Conservation (phyloP, 2,797 vertebrate species). For the Loris lydekkerianus region DNA sequence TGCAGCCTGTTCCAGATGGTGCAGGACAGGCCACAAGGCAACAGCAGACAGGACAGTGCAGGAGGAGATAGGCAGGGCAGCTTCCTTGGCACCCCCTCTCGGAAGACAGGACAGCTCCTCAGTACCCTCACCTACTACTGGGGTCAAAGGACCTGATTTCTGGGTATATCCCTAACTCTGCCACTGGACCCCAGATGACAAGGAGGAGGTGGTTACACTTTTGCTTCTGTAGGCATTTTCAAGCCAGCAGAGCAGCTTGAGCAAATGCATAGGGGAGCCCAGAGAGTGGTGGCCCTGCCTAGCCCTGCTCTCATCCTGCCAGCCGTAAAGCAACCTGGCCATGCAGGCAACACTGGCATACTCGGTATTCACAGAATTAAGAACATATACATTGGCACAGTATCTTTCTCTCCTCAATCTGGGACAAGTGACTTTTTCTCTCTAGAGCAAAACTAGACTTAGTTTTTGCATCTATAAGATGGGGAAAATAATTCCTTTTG, state of each 20-base stretch:
- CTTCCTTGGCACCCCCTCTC: background rate
- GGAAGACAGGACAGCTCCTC: background rate
- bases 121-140: background rate
- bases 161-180: background rate
- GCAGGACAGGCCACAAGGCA: background rate
- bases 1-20: background rate
- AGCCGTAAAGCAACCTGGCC: background rate
- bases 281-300: rapidly evolving
- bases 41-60: background rate
- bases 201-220: background rate
- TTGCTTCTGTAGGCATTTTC: background rate
- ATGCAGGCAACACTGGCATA: rapidly evolving
- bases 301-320: too few relatives aligned
- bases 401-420: background rate
- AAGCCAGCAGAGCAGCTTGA: background rate
- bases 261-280: background rate
- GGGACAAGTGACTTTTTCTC: background rate
- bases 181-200: background rate
- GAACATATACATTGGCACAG: background rate
- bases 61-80: too few relatives aligned
- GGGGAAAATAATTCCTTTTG: background rate
- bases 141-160: background rate
- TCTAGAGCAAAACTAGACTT: background rate
- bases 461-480: background rate
- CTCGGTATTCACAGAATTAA: background rate